These are phyloP conservation scores for Eutolmus rufibarbis DNA, from an alignment of 2,888 invertebrate species.

Conservation along the genomic window DNA sequence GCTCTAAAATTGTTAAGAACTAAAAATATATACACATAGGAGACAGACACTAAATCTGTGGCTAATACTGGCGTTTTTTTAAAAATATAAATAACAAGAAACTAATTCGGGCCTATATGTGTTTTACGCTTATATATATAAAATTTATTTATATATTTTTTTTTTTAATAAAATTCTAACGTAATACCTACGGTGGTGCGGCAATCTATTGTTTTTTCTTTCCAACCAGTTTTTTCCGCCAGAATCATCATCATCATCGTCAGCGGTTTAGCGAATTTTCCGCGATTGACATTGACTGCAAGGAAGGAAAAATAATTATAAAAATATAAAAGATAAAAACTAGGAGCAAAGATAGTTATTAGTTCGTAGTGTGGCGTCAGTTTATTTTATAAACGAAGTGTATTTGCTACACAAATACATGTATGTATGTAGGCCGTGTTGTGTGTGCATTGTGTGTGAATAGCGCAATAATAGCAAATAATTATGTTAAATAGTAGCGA, in stretches of 20 bases:
- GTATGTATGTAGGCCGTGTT: neutral
- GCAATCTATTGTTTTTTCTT: conserved; percentile 7
- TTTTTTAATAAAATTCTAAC: neutral
- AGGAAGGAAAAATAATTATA: neutral
- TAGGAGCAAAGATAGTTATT: conserved; percentile 16
- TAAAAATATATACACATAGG: conserved; percentile 48
- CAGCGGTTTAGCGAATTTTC: neutral
- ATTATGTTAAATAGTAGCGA: conserved; percentile 38
- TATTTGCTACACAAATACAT: neutral
- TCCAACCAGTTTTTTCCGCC: neutral
- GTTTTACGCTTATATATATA: neutral
- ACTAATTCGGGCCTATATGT: conserved; percentile 24
- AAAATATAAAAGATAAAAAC: neutral
- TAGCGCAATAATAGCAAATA: conserved; percentile 29
- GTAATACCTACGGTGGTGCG: neutral
- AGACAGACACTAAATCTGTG: conserved; percentile 8
- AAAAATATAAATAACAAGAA: neutral
- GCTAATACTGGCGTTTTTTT: neutral
- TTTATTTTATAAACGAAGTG: conserved; percentile 3
- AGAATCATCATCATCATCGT: neutral
- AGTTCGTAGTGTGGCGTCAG: conserved; percentile 22
- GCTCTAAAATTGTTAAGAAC: conserved; percentile 57
- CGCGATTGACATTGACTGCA: conserved; percentile 34
- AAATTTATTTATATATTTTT: neutral
- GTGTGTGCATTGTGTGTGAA: conserved; percentile 16